Evolutionary conservation across 2,888 invertebrate genomes (phyloP).

Genomic region (Lutraria lutraria): DNA sequence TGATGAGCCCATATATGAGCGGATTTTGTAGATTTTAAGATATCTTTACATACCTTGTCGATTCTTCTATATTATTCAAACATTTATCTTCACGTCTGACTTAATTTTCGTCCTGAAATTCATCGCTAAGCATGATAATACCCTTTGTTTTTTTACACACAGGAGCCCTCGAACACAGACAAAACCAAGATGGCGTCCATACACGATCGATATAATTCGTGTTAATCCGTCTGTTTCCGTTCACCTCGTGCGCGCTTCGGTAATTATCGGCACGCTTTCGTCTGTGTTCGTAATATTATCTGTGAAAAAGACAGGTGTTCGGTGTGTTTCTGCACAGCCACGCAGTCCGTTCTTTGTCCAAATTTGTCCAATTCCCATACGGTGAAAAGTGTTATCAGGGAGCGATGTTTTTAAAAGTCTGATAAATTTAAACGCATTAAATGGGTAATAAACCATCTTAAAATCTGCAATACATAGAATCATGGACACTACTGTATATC

Average conservation of each 20-base stretch:
- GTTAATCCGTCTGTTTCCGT: conserved; percentile 25
- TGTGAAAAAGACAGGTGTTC: conserved; percentile 24
- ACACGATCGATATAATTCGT: conserved; percentile 52
- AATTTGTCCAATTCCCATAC: not conserved
- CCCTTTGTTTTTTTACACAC: conserved; percentile 50
- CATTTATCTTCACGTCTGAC: conserved; percentile 25
- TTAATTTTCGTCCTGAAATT: conserved; percentile 28
- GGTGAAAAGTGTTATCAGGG: not conserved
- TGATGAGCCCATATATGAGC: conserved; percentile 1
- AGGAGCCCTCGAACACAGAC: conserved; percentile 56
- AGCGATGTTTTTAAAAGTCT: not conserved
- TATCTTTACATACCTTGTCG: conserved; percentile 12
- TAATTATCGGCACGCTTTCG: conserved; percentile 20
- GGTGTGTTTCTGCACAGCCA: not conserved
- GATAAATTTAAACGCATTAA: too few relatives aligned
- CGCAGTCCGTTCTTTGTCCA: conserved; percentile 20
- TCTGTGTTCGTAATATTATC: not conserved
- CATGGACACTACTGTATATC: too few relatives aligned
- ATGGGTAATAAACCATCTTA: too few relatives aligned
- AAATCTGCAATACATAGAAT: too few relatives aligned
- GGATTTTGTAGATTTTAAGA: not conserved
- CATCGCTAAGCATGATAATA: conserved; percentile 29
- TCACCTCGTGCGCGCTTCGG: conserved; percentile 14
- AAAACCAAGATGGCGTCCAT: conserved; percentile 69
- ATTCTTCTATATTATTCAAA: conserved; percentile 26